A percentile compares a stretch with the other conserved stretches of the same genome.
Conservation (phyloP, 1,140 invertebrate genomes). For the Octopus bimaculoides region DNA sequence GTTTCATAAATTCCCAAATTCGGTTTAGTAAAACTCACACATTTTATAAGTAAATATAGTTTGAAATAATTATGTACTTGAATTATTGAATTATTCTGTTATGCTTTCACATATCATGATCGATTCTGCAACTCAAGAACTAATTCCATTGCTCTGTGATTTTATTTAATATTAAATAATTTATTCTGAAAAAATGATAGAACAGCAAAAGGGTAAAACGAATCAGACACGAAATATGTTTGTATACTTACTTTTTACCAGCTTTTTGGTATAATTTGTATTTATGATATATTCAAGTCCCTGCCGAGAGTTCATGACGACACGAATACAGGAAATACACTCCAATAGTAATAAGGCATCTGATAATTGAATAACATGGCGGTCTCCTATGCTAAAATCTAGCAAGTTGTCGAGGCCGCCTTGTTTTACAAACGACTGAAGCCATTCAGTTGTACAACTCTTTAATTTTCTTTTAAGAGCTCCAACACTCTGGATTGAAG, state of each 20-base stretch:
- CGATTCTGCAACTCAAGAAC: no score
- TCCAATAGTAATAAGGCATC: slow-evolving; percentile 59
- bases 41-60: no score
- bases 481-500: slow-evolving; percentile 55
- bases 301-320: slow-evolving; percentile 60
- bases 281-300: slow-evolving; percentile 60
- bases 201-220: no score
- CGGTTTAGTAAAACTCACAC: no score
- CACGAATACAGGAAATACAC: slow-evolving; percentile 57
- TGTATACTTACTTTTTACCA: slow-evolving; percentile 56
- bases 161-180: no score
- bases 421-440: slow-evolving; percentile 59
- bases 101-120: no score
- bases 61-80: no score
- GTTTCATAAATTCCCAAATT: no score
- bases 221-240: background rate
- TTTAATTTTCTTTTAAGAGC: slow-evolving; percentile 56
- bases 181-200: no score
- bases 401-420: slow-evolving; percentile 59
- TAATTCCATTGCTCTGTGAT: no score
- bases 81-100: no score
- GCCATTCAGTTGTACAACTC: slow-evolving; percentile 54
- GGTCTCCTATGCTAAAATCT: slow-evolving; percentile 53
- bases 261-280: slow-evolving; percentile 53
- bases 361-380: slow-evolving; percentile 44